Conservation (phyloP, 2,888 invertebrate species). For the Melinopterus prodromus region DNA sequence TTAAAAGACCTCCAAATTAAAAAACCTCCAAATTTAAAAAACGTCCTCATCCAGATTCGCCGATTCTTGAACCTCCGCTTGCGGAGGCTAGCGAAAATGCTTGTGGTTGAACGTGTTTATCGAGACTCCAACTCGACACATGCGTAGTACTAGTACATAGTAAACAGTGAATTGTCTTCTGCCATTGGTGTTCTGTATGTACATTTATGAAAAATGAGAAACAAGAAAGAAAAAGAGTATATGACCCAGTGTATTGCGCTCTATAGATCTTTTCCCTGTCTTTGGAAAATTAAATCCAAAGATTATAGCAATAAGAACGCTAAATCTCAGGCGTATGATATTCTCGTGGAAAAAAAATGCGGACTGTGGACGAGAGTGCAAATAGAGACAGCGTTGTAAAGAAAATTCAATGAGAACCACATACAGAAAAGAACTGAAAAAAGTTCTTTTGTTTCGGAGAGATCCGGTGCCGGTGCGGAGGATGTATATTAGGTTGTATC, state of each 20-base stretch:
- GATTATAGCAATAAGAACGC: background rate
- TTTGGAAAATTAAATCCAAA: conserved; percentile 15
- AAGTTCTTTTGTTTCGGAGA: background rate
- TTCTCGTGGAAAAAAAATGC: background rate
- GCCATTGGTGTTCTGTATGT: no score
- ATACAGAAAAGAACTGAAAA: conserved; percentile 10
- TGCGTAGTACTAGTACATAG: no score
- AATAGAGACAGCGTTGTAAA: background rate
- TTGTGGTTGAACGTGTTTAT: no score
- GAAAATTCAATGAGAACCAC: background rate
- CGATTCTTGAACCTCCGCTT: no score
- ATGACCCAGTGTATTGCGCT: conserved; percentile 10
- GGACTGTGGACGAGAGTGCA: background rate
- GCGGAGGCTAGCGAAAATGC: no score
- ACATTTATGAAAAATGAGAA: background rate
- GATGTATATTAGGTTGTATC: no score
- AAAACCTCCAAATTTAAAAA: no score
- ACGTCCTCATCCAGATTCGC: no score
- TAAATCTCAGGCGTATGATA: background rate
- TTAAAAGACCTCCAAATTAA: no score
- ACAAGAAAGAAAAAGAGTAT: conserved; percentile 4
- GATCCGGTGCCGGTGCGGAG: background rate
- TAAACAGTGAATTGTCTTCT: no score
- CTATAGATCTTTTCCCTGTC: conserved; percentile 9
- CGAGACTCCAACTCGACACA: no score